phyloP scores from a whole-genome alignment of 2,888 invertebrate species.

The Stictocephala bisonia region DNA sequence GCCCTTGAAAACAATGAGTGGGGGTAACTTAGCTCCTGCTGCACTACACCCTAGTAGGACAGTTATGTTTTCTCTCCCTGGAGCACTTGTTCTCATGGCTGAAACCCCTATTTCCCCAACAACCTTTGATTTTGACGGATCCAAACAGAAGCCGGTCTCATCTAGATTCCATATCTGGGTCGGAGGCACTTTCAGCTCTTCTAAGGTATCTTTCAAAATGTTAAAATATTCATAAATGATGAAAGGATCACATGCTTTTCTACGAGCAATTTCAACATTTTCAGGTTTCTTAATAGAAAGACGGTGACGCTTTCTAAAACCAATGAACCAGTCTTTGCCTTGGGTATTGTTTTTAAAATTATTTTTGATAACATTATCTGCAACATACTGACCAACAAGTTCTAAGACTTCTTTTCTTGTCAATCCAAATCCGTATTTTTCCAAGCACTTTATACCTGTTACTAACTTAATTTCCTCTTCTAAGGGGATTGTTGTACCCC shows the following conservation, averaged over 20 bases:
- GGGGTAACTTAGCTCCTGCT: constrained; percentile 60
- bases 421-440: constrained; percentile 62
- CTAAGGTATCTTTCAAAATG: constrained; percentile 54
- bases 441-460: constrained; percentile 58
- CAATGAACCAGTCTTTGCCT: constrained; percentile 59
- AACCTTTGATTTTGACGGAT: constrained; percentile 53
- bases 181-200: constrained; percentile 56
- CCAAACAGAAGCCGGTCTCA: constrained; percentile 56
- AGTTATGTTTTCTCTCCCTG: constrained; percentile 34
- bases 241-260: constrained; percentile 56
- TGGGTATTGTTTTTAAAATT: constrained; percentile 60
- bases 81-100: constrained; percentile 13
- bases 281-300: constrained; percentile 62
- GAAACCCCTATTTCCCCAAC: constrained; percentile 46
- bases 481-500: constrained; percentile 55
- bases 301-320: constrained; percentile 58
- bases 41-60: constrained; percentile 23
- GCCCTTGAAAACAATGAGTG: constrained; percentile 62
- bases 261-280: constrained; percentile 60
- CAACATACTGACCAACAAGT: constrained; percentile 58
- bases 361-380: constrained; percentile 55
- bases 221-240: constrained; percentile 59
- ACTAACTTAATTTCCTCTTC: constrained; percentile 57
- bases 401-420: constrained; percentile 60
- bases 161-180: constrained; percentile 58